These are phyloP conservation scores for Tringa solitaria DNA, from an alignment of 2,113 vertebrate genomes.

Conservation along the genomic window DNA sequence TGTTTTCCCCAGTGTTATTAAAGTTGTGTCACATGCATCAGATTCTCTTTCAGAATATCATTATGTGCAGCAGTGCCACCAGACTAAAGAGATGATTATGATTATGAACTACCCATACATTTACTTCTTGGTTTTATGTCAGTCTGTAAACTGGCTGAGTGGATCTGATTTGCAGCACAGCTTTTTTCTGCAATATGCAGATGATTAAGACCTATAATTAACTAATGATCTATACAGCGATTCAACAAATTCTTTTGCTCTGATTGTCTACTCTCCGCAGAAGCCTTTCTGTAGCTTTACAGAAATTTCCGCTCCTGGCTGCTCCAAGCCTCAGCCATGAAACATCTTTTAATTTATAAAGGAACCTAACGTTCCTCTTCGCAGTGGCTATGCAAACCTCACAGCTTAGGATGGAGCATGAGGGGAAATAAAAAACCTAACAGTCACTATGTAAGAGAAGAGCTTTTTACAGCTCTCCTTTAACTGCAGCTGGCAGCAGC, in stretches of 20 bases:
- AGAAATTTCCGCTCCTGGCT: not conserved
- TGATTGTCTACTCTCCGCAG: not conserved
- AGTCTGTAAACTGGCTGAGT: not conserved
- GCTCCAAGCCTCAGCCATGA: not conserved
- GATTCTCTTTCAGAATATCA: not conserved
- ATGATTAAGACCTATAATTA: slow-evolving; percentile 20
- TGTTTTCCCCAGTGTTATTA: not conserved
- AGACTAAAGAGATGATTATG: not conserved
- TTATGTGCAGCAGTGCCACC: not conserved
- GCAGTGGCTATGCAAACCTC: not conserved
- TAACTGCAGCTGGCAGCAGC: not conserved
- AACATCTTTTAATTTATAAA: not conserved
- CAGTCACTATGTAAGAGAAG: not conserved
- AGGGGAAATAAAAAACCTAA: not conserved
- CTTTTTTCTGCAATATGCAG: not conserved
- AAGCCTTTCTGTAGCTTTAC: not conserved
- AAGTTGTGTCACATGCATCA: not conserved
- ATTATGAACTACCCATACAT: not conserved
- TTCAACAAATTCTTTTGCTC: not conserved
- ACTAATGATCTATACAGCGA: not conserved
- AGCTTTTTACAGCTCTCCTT: not conserved
- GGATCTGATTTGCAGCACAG: not conserved
- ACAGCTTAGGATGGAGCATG: not conserved
- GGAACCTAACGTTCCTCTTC: not conserved
- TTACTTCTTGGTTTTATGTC: not conserved